These are phyloP conservation scores for Drosophila acutilabella DNA, from an alignment of 2,888 invertebrate species.

Conservation along the genomic window DNA sequence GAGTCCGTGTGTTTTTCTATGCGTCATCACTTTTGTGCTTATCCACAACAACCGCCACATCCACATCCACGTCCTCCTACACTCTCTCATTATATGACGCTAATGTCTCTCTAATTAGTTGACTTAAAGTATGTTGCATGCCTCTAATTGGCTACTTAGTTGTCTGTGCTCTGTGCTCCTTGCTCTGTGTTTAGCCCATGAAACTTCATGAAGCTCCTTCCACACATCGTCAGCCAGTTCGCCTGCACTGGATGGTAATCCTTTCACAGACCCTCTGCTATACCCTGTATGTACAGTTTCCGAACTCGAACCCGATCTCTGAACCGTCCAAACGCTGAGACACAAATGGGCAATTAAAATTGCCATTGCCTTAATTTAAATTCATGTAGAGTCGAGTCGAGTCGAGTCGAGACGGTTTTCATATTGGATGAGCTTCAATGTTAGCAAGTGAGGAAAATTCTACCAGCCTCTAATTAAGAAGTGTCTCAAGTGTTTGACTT, in stretches of 20 bases:
- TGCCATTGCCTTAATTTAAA: conserved; percentile 46
- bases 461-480: conserved; percentile 47
- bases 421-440: conserved; percentile 6
- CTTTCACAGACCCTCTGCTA: conserved; percentile 6
- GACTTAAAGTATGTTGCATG: conserved; percentile 41
- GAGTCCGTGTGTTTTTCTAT: background rate
- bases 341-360: conserved; percentile 50
- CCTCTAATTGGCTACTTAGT: conserved; percentile 52
- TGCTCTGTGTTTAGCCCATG: background rate
- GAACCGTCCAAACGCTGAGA: conserved; percentile 4
- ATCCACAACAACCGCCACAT: background rate
- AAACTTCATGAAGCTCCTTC: background rate
- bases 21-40: background rate
- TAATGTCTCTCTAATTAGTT: conserved; percentile 51
- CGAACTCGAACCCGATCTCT: background rate
- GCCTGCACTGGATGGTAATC: conserved; percentile 37
- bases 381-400: conserved; percentile 21
- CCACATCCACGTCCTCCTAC: background rate
- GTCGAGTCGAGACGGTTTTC: background rate
- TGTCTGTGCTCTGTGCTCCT: conserved; percentile 9
- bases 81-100: conserved; percentile 21
- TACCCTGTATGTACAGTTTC: background rate
- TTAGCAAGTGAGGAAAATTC: conserved; percentile 23
- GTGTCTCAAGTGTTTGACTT: conserved; percentile 44
- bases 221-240: conserved; percentile 10